Percentiles rank a stretch among this genome's conserved stretches.
Evolutionary conservation across 2,797 vertebrate species (phyloP).

Genomic region (Hemibagrus guttatus): DNA sequence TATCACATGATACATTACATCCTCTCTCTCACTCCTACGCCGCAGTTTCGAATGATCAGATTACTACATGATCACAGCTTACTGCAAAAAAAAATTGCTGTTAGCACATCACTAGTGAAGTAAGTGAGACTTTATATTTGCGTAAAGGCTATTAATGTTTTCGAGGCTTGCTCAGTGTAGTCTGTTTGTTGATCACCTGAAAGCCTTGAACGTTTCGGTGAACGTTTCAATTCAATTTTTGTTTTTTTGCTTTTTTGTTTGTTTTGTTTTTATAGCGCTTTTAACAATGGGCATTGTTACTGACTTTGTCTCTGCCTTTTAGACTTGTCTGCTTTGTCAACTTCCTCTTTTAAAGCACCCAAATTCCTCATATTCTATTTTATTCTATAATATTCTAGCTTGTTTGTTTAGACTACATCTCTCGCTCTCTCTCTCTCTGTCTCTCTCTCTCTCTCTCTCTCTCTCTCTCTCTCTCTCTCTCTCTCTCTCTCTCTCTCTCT

Average conservation of each 20-base stretch:
- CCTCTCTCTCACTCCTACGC: not conserved
- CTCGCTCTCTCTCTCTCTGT: too few species aligned
- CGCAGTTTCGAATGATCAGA: not conserved
- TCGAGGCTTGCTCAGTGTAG: not conserved
- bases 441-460: too few species aligned
- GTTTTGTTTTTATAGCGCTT: too few species aligned
- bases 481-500: too few species aligned
- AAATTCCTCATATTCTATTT: not conserved
- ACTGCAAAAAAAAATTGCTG: not conserved
- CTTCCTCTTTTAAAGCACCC: not conserved
- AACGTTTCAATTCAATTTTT: too few species aligned
- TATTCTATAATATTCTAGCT: too few species aligned
- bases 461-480: too few species aligned
- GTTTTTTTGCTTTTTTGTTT: too few species aligned
- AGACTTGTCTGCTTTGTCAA: not conserved
- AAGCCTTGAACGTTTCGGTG: not conserved
- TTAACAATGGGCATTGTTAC: too few species aligned
- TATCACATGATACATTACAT: not conserved
- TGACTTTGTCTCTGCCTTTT: not conserved
- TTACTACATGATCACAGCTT: not conserved
- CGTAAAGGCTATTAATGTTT: not conserved
- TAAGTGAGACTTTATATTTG: not conserved
- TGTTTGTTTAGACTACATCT: not conserved
- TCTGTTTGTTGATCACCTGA: not conserved
- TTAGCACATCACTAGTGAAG: not conserved